These are phyloP conservation scores for Agrochola lota DNA, from an alignment of 2,888 invertebrate genomes.

Conservation along the genomic window DNA sequence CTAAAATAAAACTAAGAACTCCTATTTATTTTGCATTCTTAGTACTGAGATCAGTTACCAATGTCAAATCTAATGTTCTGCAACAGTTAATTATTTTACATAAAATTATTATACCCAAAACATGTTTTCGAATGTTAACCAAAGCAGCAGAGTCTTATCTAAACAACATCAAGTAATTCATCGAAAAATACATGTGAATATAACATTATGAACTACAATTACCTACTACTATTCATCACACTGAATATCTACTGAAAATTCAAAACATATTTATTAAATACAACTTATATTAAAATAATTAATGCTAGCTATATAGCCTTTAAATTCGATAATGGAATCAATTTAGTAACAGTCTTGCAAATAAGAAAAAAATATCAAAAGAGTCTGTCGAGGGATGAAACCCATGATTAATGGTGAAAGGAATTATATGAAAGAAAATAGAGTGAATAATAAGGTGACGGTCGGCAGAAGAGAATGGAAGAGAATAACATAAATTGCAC, in stretches of 20 bases:
- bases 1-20: slow-evolving; percentile 56
- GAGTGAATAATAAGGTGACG: background rate
- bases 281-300: slow-evolving; percentile 8
- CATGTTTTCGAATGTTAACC: slow-evolving; percentile 19
- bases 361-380: slow-evolving; percentile 32
- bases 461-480: background rate
- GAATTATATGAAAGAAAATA: slow-evolving; percentile 1
- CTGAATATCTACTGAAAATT: slow-evolving; percentile 18
- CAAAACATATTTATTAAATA: slow-evolving; percentile 47
- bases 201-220: slow-evolving; percentile 33
- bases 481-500: background rate
- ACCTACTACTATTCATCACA: slow-evolving; percentile 26
- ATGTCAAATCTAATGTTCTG: slow-evolving; percentile 41
- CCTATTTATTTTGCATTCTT: slow-evolving; percentile 35
- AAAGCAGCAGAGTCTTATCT: slow-evolving; percentile 13
- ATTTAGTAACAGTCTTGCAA: slow-evolving; percentile 66
- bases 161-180: slow-evolving; percentile 32
- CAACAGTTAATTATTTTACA: background rate
- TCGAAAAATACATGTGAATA: slow-evolving; percentile 34
- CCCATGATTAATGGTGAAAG: background rate
- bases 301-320: slow-evolving; percentile 45
- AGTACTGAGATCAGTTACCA: slow-evolving; percentile 72
- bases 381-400: background rate
- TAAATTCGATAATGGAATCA: slow-evolving; percentile 72
- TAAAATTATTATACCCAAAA: slow-evolving; percentile 5